Base-by-base conservation (phyloP, 2,113 vertebrate species). In the Galeopterus variegatus region DNA sequence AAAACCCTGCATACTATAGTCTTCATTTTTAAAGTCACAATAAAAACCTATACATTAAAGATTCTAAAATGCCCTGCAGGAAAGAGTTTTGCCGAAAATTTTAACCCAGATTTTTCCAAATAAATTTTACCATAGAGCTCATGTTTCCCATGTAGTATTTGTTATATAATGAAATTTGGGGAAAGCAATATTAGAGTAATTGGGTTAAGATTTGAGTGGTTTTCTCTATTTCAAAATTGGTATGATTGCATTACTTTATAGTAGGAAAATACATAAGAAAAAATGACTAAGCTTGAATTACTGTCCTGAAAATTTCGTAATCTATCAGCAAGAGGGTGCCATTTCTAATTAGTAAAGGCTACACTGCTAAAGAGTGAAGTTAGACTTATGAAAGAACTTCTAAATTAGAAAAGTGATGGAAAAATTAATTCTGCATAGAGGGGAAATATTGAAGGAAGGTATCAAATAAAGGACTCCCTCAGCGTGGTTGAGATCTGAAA, bases 271-370 rank as follows among this genome's bases (percentile, higher is more conserved):
- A 75, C 36, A n/a, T 33, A 50, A 70, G 36, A 58, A 62, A 36
- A 58, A 88, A 45, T 24, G 23, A 83, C 45, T 50, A 83, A 69
- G 14, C 45, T 58, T 26, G 60, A 75, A 95, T 88, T 90, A 41
- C 8, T 83, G 26, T 1, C 36, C 21, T 62, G 21, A 69, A 41
- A 50, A 33, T 36, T 93, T 95, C 19, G 56, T 88, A 64, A 65
- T 85, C 33, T 33, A 5, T 45, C 56, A n/a, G 24, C 33, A 81
- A 62, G 26, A 85, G 41, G 41, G 41, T 41, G 60, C 0, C 3
- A 58, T 80, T 79, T 97, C 13, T 81, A 92, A 93, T 76, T 88
- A 80, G 69, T 33, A 67, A 65, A 65, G 19, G 2, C 23, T 79
- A 14, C 11, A 21, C 26, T 33, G 17, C 64, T 2, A 65, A 91